Percentiles rank a stretch among this genome's conserved stretches.
These are phyloP conservation scores for Pseudococcus longispinus DNA, from an alignment of 2,888 invertebrate species.

Conservation along the genomic window DNA sequence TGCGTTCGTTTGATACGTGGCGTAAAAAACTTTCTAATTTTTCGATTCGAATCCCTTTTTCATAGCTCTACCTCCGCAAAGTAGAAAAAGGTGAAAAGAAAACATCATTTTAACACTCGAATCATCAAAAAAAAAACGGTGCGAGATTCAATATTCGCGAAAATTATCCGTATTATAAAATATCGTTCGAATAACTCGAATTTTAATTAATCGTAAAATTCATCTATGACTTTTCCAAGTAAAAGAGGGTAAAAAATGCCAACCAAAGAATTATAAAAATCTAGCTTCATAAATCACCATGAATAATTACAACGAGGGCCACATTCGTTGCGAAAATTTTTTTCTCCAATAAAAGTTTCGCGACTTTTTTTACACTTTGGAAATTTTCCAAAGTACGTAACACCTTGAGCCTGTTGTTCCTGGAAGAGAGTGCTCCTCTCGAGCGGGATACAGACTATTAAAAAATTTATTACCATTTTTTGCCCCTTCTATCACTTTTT, in stretches of 20 bases:
- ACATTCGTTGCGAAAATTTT: background rate
- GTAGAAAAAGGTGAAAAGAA: background rate
- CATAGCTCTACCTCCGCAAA: background rate
- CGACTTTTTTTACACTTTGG: background rate
- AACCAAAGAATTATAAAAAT: background rate
- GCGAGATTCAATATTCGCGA: background rate
- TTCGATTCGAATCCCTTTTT: background rate
- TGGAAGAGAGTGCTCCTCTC: background rate
- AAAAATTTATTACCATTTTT: background rate
- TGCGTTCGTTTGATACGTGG: background rate
- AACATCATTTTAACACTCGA: too few relatives aligned
- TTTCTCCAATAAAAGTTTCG: background rate
- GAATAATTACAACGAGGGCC: slow-evolving; percentile 26
- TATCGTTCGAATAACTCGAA: background rate
- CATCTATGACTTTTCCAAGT: background rate
- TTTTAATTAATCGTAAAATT: slow-evolving; percentile 18
- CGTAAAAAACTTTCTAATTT: background rate
- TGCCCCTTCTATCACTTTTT: background rate
- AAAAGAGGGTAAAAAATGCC: background rate
- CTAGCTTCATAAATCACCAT: background rate
- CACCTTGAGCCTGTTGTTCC: slow-evolving; percentile 28
- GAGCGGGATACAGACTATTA: background rate
- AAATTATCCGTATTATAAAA: background rate
- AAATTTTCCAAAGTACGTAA: slow-evolving; percentile 21
- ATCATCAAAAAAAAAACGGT: background rate